Percentiles rank a stretch among this genome's conserved stretches.
These are phyloP conservation scores for Lasioglossum vierecki DNA, from an alignment of 2,888 invertebrate species.

Conservation along the genomic window DNA sequence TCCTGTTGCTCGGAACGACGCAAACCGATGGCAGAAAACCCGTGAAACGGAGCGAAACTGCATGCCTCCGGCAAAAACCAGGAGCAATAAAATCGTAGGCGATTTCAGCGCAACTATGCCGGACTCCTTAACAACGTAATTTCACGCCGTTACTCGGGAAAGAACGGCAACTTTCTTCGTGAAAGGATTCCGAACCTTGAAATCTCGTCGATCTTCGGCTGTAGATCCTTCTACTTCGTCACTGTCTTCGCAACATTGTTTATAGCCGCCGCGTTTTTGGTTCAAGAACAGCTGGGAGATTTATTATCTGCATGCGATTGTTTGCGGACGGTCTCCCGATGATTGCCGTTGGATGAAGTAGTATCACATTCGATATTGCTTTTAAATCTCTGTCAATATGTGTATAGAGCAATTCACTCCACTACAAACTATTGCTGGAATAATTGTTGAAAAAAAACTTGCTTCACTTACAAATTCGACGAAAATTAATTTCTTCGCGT, in stretches of 20 bases:
- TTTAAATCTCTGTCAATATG: neutral
- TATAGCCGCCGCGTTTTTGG: neutral
- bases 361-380: neutral
- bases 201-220: neutral
- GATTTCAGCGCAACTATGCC: neutral
- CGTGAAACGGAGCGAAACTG: neutral
- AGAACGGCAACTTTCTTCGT: neutral
- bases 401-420: neutral
- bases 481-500: neutral
- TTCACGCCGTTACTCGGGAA: neutral
- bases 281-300: neutral
- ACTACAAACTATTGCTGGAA: neutral
- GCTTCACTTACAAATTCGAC: neutral
- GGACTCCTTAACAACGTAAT: neutral
- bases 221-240: neutral
- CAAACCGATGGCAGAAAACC: neutral
- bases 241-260: neutral
- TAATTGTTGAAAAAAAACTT: neutral
- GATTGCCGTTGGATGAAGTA: neutral
- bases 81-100: constrained; percentile 10
- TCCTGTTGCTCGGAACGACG: neutral
- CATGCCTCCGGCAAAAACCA: neutral
- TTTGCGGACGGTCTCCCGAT: neutral
- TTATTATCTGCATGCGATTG: neutral
- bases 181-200: neutral